These are phyloP conservation scores for Copsychus sechellarum DNA, from an alignment of 2,113 vertebrate species.

Conservation along the genomic window DNA sequence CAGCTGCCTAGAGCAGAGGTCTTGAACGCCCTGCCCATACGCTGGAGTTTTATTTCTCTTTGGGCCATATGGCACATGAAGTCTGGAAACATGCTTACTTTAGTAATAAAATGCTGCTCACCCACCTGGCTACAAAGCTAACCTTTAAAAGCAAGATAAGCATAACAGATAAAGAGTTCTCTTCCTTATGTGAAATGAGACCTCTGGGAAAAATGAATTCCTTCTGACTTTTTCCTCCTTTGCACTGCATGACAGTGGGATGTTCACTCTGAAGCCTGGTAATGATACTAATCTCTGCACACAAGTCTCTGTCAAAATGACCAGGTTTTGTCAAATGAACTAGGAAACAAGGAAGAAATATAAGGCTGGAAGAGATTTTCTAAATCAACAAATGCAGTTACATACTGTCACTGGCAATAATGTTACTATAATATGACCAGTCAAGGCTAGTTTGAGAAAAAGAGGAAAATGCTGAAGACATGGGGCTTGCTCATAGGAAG, in stretches of 20 bases:
- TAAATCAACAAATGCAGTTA: not conserved
- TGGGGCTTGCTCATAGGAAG: not conserved
- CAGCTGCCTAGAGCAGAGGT: conserved; percentile 43
- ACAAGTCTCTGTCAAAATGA: not conserved
- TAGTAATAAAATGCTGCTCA: not conserved
- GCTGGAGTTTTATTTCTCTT: conserved; percentile 5
- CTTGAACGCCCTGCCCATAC: not conserved
- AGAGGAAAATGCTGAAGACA: not conserved
- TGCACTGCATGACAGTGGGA: not conserved
- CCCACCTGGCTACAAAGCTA: conserved; percentile 12
- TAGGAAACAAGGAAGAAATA: not conserved
- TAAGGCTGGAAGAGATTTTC: not conserved
- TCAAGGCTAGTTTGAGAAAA: not conserved
- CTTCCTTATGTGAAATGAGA: not conserved
- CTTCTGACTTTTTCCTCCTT: not conserved
- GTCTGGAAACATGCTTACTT: conserved; percentile 27
- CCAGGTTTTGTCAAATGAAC: not conserved
- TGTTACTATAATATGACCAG: not conserved
- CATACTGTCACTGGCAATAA: not conserved
- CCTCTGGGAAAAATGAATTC: not conserved
- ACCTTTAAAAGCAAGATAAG: conserved; percentile 37
- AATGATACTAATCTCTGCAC: not conserved
- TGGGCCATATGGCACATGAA: not conserved
- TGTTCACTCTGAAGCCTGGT: not conserved
- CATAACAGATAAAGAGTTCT: not conserved